Evolutionary conservation across 92 coral and sea anemone species (phyloP), one percentile per base, ranked within the genome.

Genomic region (Phymanthus crucifer): DNA sequence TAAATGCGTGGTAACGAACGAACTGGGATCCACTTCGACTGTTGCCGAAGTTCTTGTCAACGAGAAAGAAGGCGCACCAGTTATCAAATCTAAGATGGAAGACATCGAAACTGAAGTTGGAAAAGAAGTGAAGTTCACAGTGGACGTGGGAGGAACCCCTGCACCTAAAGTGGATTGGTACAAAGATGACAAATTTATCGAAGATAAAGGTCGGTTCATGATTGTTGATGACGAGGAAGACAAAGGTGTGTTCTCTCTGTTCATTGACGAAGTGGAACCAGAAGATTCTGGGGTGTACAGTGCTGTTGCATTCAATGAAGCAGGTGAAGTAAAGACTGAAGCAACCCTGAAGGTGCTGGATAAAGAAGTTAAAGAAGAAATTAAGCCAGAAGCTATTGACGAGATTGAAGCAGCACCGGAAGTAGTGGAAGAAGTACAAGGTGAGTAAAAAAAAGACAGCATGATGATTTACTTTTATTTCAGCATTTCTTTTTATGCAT

Each of bases 121-220:
- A 38, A 47, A 48, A 37, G 73, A 40, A 43, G 83, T 73, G 3
- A 79, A 79, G 31, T 79, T 71, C 24, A 71, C 83, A 45, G 76
- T 69, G 9, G 75, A 69, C 12, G 83, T 70, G 14, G 83, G 56
- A 54, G 98, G 94, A 19, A 70, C 81, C 2, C 92, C 92, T 1
- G 84, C 83, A 72, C 92, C 92, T 32, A 92, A 89, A 13, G 94
- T 94, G 16, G 95, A 89, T 73, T 94, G 98, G 98, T 91, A 78
- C 85, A 94, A 91, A 85, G 98, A 93, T 16, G 95, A 95, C 64
- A 87, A 89, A 31, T 83, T 72, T 27, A 27, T 95, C 43, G 84
- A 88, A 57, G 85, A 87, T 75, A 87, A 89, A 77, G 94, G 92
- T 47, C 77, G 89, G 46, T 87, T 79, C 69, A 73, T 82, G 46